phyloP scores from a whole-genome alignment of 2,888 invertebrate species.

The Microplitis manilae region DNA sequence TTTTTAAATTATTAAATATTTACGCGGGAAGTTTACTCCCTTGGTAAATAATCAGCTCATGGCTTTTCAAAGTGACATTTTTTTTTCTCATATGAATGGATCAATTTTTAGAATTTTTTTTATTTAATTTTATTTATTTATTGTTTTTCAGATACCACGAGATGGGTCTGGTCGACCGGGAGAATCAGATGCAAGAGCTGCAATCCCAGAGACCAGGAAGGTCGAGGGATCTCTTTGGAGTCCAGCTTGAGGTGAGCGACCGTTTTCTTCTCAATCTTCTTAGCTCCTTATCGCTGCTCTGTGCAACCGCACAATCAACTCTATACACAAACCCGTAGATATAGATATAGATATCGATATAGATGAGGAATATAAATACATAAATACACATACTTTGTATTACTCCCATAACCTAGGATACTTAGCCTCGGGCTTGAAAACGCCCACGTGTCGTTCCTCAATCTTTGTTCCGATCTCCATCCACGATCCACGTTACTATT shows the following conservation, averaged over 20 bases:
- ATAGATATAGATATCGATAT: not conserved
- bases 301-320: slow-evolving; percentile 7
- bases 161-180: slow-evolving; percentile 68
- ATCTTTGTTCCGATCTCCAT: slow-evolving; percentile 20
- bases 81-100: not conserved
- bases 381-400: slow-evolving; percentile 7
- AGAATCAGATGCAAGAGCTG: slow-evolving; percentile 66
- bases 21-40: too few relatives aligned
- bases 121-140: not conserved
- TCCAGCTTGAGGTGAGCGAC: slow-evolving; percentile 76
- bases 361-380: not conserved
- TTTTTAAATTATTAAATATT: not conserved
- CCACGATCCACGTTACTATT: slow-evolving; percentile 1
- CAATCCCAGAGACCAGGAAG: slow-evolving; percentile 71
- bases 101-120: not conserved
- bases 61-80: too few relatives aligned
- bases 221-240: slow-evolving; percentile 76
- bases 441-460: slow-evolving; percentile 23
- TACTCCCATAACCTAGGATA: slow-evolving; percentile 13
- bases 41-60: too few relatives aligned
- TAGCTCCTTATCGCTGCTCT: not conserved
- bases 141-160: slow-evolving; percentile 44
- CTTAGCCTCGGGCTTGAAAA: slow-evolving; percentile 1
- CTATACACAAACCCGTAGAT: not conserved
- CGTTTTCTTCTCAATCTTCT: slow-evolving; percentile 31